Base-by-base conservation (phyloP, 2,113 vertebrate species). In the Aldabrachelys gigantea region DNA sequence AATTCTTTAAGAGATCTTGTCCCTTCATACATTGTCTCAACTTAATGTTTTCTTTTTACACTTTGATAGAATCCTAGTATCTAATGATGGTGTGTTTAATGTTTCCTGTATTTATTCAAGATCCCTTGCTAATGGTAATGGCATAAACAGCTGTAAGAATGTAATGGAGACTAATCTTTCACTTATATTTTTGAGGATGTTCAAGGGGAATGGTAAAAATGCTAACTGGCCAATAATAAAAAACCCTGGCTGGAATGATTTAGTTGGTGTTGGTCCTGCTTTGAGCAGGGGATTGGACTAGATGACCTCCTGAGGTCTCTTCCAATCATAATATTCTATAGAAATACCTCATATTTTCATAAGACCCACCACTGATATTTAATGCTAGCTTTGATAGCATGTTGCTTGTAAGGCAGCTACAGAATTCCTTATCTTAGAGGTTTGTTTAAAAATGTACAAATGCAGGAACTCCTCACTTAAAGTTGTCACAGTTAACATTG, bases 1-100 rank as follows among this genome's bases (percentile, higher is more conserved):
- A 81, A 86, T 92, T 95, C 38, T 75, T 65, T 90, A 92, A 95
- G 84, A 65, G 91, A 79, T 13, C 21, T 17, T 21, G 44, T 62
- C 31, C n/a, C 91, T 93, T 62, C 72, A 8, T 79, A 17, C 91
- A 35, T 75, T 89, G 27, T 21, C 69, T 41, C 84, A 41, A 89
- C 76, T 6, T 35, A 53, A 35, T 17, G 31, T 76, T 92, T 87
- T 93, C 11, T 25, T 89, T 81, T 53, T 87, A 80, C 35, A 29
- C 90, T 93, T 90, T 86, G 59, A 13, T 69, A 56, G 91, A 91
- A 53, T 85, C 38, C 89, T 90, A 81, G 69, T 19, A 16, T 22
- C 9, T 90, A 87, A 14, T 80, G 53, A 41, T 27, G 50, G 47
- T 90, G 90, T 56, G 62, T 85, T 35, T 7, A 2, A 89, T 75